A percentile compares a stretch with the other conserved stretches of the same genome.
These are phyloP conservation scores for Nemopilema nomurai DNA, from an alignment of 30 jellyfish, hydroid and myxozoan genomes.

Conservation along the genomic window DNA sequence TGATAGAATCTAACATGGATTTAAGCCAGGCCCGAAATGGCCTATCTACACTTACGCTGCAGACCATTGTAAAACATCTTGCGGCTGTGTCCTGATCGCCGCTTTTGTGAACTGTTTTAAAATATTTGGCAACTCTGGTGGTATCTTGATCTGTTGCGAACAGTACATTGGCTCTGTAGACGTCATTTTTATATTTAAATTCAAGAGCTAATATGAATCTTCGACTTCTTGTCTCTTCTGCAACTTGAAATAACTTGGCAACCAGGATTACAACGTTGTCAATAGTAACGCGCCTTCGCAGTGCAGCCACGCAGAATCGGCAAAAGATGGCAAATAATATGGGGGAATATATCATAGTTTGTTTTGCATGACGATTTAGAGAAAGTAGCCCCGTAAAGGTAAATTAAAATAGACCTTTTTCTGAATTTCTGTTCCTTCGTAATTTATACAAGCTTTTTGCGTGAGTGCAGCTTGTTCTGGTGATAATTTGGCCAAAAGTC, in stretches of 20 bases:
- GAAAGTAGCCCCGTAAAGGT: too few relatives aligned
- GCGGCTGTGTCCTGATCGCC: conserved; percentile 94
- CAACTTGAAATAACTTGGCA: neutral
- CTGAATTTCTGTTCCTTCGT: neutral
- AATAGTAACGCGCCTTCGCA: neutral
- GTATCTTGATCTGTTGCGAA: conserved; percentile 87
- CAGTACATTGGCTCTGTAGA: conserved; percentile 95
- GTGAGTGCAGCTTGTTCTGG: too few relatives aligned
- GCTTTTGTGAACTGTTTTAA: conserved; percentile 96
- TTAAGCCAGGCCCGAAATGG: neutral
- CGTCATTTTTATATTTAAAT: conserved; percentile 28
- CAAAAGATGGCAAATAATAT: too few relatives aligned
- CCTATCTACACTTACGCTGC: conserved; percentile 52
- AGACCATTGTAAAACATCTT: conserved; percentile 85
- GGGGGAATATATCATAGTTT: too few relatives aligned
- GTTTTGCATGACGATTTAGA: too few relatives aligned
- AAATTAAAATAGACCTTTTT: neutral
- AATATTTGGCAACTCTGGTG: conserved; percentile 96
- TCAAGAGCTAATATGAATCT: neutral
- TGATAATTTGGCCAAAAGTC: too few relatives aligned
- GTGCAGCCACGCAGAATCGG: neutral
- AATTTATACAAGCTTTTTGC: too few relatives aligned
- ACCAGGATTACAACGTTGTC: neutral
- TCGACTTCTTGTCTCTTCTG: neutral
- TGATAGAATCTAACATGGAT: too few relatives aligned